Evolutionary conservation across 2,797 vertebrate species (phyloP).

Genomic region (Heterohyrax brucei): DNA sequence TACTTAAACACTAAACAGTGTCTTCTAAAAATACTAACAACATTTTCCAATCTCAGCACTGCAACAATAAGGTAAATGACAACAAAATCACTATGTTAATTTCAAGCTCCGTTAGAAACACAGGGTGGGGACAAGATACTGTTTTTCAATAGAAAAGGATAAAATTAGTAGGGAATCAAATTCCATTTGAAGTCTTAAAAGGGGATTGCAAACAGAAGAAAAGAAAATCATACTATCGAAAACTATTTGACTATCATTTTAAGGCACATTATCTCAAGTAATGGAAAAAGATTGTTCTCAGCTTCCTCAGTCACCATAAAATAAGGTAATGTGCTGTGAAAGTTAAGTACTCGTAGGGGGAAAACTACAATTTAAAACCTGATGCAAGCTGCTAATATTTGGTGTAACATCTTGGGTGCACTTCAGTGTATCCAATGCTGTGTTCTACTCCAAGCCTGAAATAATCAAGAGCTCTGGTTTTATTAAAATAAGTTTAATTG

Average conservation of each 20-base stretch:
- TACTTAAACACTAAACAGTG: slow-evolving; percentile 68
- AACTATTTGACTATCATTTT: slow-evolving; percentile 77
- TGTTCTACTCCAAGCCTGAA: background rate
- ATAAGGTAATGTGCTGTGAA: slow-evolving; percentile 80
- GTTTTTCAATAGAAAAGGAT: slow-evolving; percentile 77
- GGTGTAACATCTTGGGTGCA: background rate
- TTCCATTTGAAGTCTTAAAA: slow-evolving; percentile 75
- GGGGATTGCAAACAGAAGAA: slow-evolving; percentile 68
- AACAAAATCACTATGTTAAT: slow-evolving; percentile 78
- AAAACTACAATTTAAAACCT: slow-evolving; percentile 62
- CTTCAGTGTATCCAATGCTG: background rate
- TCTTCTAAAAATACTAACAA: slow-evolving; percentile 55
- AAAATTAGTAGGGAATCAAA: slow-evolving; percentile 75
- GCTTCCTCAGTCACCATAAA: slow-evolving; percentile 79
- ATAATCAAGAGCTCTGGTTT: background rate
- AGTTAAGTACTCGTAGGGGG: slow-evolving; percentile 66
- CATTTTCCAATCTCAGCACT: slow-evolving; percentile 62
- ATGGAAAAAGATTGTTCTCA: slow-evolving; percentile 78
- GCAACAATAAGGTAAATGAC: slow-evolving; percentile 76
- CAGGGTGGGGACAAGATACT: slow-evolving; percentile 66
- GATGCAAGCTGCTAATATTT: background rate
- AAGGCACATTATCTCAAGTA: slow-evolving; percentile 84
- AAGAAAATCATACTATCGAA: slow-evolving; percentile 72
- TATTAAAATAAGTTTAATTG: slow-evolving; percentile 40
- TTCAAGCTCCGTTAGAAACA: slow-evolving; percentile 86